Evolutionary conservation across 2,888 invertebrate genomes (phyloP), one percentile per base, ranked within the genome.

Genomic region (Yponomeuta plumbellus): DNA sequence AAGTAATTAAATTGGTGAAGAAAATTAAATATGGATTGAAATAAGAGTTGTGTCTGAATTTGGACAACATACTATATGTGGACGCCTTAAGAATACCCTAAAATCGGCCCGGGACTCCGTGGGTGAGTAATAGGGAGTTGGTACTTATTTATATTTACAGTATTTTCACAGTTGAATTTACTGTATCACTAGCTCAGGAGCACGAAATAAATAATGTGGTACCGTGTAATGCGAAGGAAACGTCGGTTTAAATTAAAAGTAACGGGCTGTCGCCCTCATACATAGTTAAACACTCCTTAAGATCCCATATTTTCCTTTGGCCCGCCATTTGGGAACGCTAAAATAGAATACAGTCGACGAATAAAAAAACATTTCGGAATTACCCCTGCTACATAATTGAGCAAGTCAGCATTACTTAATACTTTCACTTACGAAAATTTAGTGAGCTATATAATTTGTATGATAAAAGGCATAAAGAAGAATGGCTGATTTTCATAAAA

Each of bases 231-330:
- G 62, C 39, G 62, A 62, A 62, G 34, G 63, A 80, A 80, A 82
- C 75, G 85, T 80, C 81, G 75, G 75, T 76, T 81, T 85, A 88
- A 89, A 88, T 90, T 87, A 88, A 86, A 87, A 88, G 82, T 87
- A 85, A 88, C 83, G 84, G 80, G 78, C 75, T 84, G 84, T 88
- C 86, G 86, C 79, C 85, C 85, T 85, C 86, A 86, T 88, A 86
- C 86, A 88, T 87, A 88, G 83, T 85, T 88, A 88, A 88, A 88
- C 82, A 80, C 81, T 88, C 79, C 86, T 86, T 84, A 86, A 85
- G 84, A 80, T 74, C 73, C 81, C 82, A 84, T 86, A 86, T 86
- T 88, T 87, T 80, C 82, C 77, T 81, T 79, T 78, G 81, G 76
- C 76, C 76, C 74, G 74, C 81, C 81, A 83, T 86, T 84, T 82